Evolutionary conservation across 1,140 invertebrate genomes (phyloP).

Genomic region (Drosophila arawakana): DNA sequence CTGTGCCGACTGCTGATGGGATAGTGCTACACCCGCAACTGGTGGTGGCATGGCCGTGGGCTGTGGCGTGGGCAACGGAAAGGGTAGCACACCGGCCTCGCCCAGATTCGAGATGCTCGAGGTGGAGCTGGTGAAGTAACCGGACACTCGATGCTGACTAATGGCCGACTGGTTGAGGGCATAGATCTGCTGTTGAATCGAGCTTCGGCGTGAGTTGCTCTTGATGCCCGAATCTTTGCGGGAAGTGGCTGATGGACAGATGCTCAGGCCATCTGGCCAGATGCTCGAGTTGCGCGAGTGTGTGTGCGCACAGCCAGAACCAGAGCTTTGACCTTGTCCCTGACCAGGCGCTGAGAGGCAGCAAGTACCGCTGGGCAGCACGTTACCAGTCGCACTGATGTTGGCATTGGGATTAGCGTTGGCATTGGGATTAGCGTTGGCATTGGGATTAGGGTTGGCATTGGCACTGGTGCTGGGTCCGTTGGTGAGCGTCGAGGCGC

Average conservation of each 20-base stretch:
- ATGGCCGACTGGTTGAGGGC: slow-evolving; percentile 88
- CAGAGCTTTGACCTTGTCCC: not conserved
- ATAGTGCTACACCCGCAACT: slow-evolving; percentile 26
- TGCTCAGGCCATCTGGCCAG: slow-evolving; percentile 88
- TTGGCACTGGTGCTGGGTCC: slow-evolving; percentile 46
- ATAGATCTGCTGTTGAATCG: slow-evolving; percentile 92
- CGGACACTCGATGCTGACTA: slow-evolving; percentile 92
- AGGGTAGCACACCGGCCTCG: slow-evolving; percentile 42
- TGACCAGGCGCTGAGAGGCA: slow-evolving; percentile 37
- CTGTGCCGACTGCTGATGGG: slow-evolving; percentile 48
- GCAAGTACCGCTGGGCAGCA: slow-evolving; percentile 2
- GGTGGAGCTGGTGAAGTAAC: slow-evolving; percentile 93
- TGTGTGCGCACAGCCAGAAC: slow-evolving; percentile 16
- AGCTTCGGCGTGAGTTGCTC: slow-evolving; percentile 92
- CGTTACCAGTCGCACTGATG: not conserved
- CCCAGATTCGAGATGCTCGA: slow-evolving; percentile 86
- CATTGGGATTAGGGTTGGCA: slow-evolving; percentile 23
- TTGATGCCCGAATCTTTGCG: slow-evolving; percentile 94
- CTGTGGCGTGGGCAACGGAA: slow-evolving; percentile 42
- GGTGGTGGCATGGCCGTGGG: slow-evolving; percentile 28
- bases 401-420: slow-evolving; percentile 10
- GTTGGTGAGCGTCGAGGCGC: slow-evolving; percentile 85
- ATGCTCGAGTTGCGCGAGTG: slow-evolving; percentile 76
- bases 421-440: slow-evolving; percentile 3
- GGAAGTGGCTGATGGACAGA: slow-evolving; percentile 91